These are phyloP conservation scores for Erebia epiphron DNA, from an alignment of 2,888 invertebrate genomes.

Conservation along the genomic window DNA sequence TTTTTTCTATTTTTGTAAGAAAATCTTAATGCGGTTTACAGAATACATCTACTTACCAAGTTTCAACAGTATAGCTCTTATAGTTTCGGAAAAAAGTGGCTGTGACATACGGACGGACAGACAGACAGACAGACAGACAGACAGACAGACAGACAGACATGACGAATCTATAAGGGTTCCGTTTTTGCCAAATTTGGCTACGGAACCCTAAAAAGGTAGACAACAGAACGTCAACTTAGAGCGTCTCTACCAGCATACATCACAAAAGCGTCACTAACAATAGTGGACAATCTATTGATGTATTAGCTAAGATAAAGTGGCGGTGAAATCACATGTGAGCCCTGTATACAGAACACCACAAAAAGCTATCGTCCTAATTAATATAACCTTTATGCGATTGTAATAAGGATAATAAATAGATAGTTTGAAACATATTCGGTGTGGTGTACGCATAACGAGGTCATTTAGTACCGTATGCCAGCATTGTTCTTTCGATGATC, in stretches of 20 bases:
- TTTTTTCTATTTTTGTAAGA: too few species aligned
- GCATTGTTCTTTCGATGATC: conserved; percentile 51
- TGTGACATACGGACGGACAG: too few species aligned
- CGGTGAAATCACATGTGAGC: conserved; percentile 72
- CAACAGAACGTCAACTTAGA: conserved; percentile 1
- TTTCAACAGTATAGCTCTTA: too few species aligned
- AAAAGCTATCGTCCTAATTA: conserved; percentile 27
- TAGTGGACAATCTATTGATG: conserved; percentile 79
- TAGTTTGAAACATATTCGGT: background rate
- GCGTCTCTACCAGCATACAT: conserved; percentile 32
- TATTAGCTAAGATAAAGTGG: conserved; percentile 75
- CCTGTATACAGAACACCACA: conserved; percentile 24
- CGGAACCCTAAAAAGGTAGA: too few species aligned
- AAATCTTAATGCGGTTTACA: too few species aligned
- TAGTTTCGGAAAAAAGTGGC: too few species aligned
- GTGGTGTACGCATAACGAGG: conserved; percentile 49
- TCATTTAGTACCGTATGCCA: conserved; percentile 43
- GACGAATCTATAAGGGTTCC: too few species aligned
- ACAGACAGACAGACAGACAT: too few species aligned
- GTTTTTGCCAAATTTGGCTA: too few species aligned
- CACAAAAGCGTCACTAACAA: conserved; percentile 71
- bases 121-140: too few species aligned
- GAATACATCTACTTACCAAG: too few species aligned
- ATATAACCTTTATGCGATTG: conserved; percentile 21
- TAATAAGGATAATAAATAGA: background rate